A percentile compares a stretch with the other conserved stretches of the same genome.
These are phyloP conservation scores for Melanotaenia duboulayi DNA, from an alignment of 2,113 vertebrate genomes.

Conservation along the genomic window DNA sequence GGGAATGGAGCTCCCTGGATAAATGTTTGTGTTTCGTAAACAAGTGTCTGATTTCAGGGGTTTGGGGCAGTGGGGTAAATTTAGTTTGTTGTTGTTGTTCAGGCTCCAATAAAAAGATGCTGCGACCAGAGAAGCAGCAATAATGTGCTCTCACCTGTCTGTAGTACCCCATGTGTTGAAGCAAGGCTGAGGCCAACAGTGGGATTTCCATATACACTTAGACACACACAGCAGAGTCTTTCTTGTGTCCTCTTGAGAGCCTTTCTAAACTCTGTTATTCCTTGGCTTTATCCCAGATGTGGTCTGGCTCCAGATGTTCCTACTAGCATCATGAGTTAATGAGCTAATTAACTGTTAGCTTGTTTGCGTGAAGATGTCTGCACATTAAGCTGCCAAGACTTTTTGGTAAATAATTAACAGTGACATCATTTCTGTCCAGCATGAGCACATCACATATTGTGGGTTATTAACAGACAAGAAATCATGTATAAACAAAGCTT, in stretches of 20 bases:
- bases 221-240: conserved; percentile 23
- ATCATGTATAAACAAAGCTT: neutral
- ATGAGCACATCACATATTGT: neutral
- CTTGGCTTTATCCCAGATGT: conserved; percentile 57
- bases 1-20: neutral
- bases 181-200: conserved; percentile 23
- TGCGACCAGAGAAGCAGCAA: neutral
- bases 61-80: neutral
- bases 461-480: neutral
- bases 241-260: conserved; percentile 48
- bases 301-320: conserved; percentile 65
- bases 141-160: conserved; percentile 37
- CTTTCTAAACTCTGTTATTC: neutral
- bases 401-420: neutral
- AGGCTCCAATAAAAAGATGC: neutral
- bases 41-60: too few species aligned
- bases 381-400: conserved; percentile 4
- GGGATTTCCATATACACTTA: conserved; percentile 28
- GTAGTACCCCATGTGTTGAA: conserved; percentile 58
- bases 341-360: conserved; percentile 54
- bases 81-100: conserved; percentile 1
- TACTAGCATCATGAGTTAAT: conserved; percentile 48
- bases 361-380: conserved; percentile 48
- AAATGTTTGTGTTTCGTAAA: neutral
- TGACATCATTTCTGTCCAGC: conserved; percentile 8